Evolutionary conservation across 1,140 invertebrate species (phyloP), one percentile per base, ranked within the genome.

Genomic region (Solenopsis invicta): DNA sequence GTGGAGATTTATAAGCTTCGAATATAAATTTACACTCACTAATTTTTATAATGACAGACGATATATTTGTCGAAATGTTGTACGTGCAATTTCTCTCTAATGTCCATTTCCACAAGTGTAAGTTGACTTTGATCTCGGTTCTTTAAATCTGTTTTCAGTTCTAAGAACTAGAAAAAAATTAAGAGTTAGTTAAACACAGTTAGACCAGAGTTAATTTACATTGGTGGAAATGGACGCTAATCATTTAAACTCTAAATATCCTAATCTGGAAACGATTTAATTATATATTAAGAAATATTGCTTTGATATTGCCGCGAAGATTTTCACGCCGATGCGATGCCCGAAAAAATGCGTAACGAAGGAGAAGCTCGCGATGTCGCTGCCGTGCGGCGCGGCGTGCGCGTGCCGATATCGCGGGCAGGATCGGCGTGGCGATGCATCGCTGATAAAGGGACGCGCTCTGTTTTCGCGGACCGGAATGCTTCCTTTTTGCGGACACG

Each of bases 401-500:
- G 52, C 67, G 78, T 34, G 67, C 2, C 37, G 52, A 82, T 82
- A 72, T 82, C 66, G 16, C 21, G 18, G 16, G 1, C 21, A 45
- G 6, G 12, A 81, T 81, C 66, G 54, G 12, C 18, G 56, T 34
- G 48, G 41, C 21, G 21, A 78, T 61, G 64, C 21, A 3, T 61
- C 41, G 24, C 67, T 54, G 80, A 75, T 75, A 84, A 84, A 61
- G 16, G 12, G 5, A 37, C n/a, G 69, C 64, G 21, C 13, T 50
- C n/a, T 12, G 59, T 87, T 88, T 86, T 77, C 77, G 87, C 87
- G 74, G 50, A 24, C 24, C 16, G 29, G 21, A 45, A 66, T 50
- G 59, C 29, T 16, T 64, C 50, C 72, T 78, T 66, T 80, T 61
- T 77, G 71, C 84, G 84, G 64, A 67, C 88, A 89, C 85, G 88